phyloP scores from a whole-genome alignment of 2,113 vertebrate species.

The Hemiscyllium ocellatum region DNA sequence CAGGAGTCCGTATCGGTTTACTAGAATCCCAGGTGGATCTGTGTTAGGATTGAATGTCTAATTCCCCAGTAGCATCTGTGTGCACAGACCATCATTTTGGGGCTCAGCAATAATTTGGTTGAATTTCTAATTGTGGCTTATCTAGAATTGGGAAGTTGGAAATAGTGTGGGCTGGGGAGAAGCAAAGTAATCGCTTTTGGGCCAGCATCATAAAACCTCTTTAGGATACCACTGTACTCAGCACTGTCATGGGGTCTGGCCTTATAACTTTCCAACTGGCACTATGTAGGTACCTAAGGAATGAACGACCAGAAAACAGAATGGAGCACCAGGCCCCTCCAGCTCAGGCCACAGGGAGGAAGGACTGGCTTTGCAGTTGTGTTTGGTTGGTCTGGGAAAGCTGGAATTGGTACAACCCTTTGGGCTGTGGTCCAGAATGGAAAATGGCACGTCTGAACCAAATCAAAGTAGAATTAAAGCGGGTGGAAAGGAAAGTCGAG shows the following conservation, averaged over 20 bases:
- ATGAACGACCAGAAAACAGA: background rate
- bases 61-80: background rate
- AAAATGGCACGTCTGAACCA: background rate
- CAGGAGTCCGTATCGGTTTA: background rate
- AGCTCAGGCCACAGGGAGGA: background rate
- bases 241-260: background rate
- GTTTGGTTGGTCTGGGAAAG: background rate
- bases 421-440: background rate
- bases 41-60: background rate
- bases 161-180: background rate
- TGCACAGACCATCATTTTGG: background rate
- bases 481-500: background rate
- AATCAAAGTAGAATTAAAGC: background rate
- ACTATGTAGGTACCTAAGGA: background rate
- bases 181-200: background rate
- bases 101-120: background rate
- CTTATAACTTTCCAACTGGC: background rate
- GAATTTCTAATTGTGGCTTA: background rate
- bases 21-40: background rate
- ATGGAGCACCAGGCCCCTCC: background rate
- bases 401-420: background rate
- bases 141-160: background rate
- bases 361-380: background rate
- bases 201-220: background rate
- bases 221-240: background rate